Base-by-base conservation (phyloP, 2,113 vertebrate species). In the Nanorana parkeri region DNA sequence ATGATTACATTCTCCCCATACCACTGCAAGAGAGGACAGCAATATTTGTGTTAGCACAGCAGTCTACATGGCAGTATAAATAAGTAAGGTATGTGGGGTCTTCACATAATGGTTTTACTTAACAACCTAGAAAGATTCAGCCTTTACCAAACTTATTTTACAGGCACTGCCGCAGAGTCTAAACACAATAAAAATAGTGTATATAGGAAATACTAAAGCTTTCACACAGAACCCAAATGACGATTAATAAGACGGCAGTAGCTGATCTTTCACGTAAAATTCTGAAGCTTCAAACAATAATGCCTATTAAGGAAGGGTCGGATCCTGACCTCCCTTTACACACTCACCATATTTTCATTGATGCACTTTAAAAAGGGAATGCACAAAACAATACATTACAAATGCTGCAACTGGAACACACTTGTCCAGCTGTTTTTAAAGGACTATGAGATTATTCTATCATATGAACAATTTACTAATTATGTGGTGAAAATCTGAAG, bases 1-100 rank as follows among this genome's bases (percentile, higher is more conserved):
- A 90, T 99, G 98, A 88, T 99, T 99, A 90, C 98, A 99, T 81
- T 99, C 98, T 88, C 98, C 98, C 98, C 98, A 99, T 36, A 99
- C 98, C 86, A 99, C 98, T 99, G 90, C 79, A 92, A 93, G 76
- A 93, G 26, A 91, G 85, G 83, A 88, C 81, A 90, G 15, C 10
- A 51, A 52, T 19, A 17, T 41, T 29, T 56, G 29, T 19, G n/a
- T 77, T 64, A 77, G 21, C 7, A 55, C 15, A 51, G 15, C 21
- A 71, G 24, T 41, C 8, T 10, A 47, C 6, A 47, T 47, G 13
- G 2, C 2, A 15, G 8, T 1, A 15, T 11, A 13, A 54, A 26
- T 17, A 36, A 15, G 54, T 23, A 71, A 54, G 41, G 21, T 8
- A 41, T 52, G 67, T 3, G 67, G 67, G 3, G 11, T 17, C 10